Evolutionary conservation across 2,888 invertebrate genomes (phyloP), one percentile per base, ranked within the genome.

Genomic region (Plagiodera versicolora): DNA sequence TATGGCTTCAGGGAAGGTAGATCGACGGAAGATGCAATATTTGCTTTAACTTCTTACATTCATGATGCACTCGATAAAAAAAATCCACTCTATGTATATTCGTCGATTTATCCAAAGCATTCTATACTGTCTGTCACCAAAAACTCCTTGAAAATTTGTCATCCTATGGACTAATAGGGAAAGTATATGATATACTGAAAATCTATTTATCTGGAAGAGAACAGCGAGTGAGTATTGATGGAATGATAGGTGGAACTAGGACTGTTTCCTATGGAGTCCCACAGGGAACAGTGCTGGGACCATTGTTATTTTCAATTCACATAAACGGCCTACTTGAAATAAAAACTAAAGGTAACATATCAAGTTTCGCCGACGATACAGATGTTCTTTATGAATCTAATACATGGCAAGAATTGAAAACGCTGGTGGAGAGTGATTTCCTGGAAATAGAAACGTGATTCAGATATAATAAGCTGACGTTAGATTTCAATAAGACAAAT

Each of bases 401-500:
- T 11, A 5, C 32, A 32, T 32, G 32, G 9, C 32, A 32, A 9
- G 9, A 32, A 32, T 46, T 46, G 16, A 46, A 48, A 48, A 48
- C 20, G 1, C 19, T 11, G 19, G 48, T 19, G 1, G 20, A 48
- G 48, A 48, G 20, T 48, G 19, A 48, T 48, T 20, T 20, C 14
- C 10, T 11, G 19, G 2, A 18, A 4, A 18, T 11, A 46, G 16
- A 46, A 46, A 17, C 1, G 8, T 46, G 4, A 8, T 46, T 10
- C 19, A 48, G 20, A 48, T 20, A 48, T 2, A 51, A 51, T 32
- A 14, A 51, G 35, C 51, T 51, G 30, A 10, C 51, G 18, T 17
- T 51, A 32, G 16, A 28, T 32, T 51, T 17, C 30, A 14, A 51
- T 5, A 51, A 24, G 30, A 51, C 51, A 6, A 32, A 51, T 4